A percentile compares a stretch with the other conserved stretches of the same genome.
phyloP scores from a whole-genome alignment of 2,797 vertebrate genomes.

The Sparidentex hasta region DNA sequence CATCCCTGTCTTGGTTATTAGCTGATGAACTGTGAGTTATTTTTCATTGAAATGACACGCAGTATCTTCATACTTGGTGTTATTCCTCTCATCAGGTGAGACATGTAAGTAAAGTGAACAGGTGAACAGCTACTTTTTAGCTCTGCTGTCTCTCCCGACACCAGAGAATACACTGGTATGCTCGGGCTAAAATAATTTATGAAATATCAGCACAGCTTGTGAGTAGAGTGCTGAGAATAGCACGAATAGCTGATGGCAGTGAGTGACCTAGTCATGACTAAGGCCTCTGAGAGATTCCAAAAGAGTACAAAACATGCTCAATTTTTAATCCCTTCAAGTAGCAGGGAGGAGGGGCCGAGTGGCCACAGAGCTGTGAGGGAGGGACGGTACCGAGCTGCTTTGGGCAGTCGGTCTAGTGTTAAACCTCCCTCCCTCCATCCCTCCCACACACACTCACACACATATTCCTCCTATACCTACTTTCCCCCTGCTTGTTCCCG shows the following conservation, averaged over 20 bases:
- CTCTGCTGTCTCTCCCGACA: slow-evolving; percentile 9
- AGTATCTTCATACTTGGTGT: not conserved
- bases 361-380: slow-evolving; percentile 28
- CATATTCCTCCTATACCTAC: slow-evolving; percentile 31
- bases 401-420: slow-evolving; percentile 30
- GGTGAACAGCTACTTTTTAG: slow-evolving; percentile 5
- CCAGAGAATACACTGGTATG: slow-evolving; percentile 19
- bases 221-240: slow-evolving; percentile 66
- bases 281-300: slow-evolving; percentile 63
- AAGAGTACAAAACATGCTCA: slow-evolving; percentile 68
- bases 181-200: slow-evolving; percentile 57
- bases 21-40: not conserved
- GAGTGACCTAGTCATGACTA: slow-evolving; percentile 75
- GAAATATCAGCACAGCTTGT: slow-evolving; percentile 57
- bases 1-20: not conserved
- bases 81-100: slow-evolving; percentile 5
- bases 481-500: slow-evolving; percentile 42
- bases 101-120: slow-evolving; percentile 1
- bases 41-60: not conserved
- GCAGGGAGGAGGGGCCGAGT: slow-evolving; percentile 26
- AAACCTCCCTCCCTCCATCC: slow-evolving; percentile 28
- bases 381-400: slow-evolving; percentile 31
- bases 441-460: slow-evolving; percentile 7
- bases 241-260: slow-evolving; percentile 67
- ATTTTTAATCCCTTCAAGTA: slow-evolving; percentile 71